These are phyloP conservation scores for Leucoptera coffeella DNA, from an alignment of 2,888 invertebrate genomes.

Conservation along the genomic window DNA sequence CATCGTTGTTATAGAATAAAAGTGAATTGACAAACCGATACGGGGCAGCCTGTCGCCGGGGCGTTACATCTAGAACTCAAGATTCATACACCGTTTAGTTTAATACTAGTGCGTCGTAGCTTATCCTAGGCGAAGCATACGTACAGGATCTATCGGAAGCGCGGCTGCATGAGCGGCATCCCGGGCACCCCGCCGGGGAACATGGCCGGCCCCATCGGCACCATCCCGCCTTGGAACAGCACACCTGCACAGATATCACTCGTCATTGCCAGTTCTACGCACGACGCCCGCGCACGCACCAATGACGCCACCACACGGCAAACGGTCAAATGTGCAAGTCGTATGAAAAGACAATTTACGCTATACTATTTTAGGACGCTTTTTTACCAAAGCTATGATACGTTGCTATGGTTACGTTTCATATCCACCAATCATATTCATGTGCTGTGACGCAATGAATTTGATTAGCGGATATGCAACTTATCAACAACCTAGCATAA, in stretches of 20 bases:
- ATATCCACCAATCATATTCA: too few relatives aligned
- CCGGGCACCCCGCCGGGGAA: slow-evolving; percentile 29
- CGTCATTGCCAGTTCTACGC: slow-evolving; percentile 3
- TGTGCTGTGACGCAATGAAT: too few relatives aligned
- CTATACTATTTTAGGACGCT: too few relatives aligned
- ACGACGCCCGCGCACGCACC: slow-evolving; percentile 6
- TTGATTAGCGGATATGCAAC: too few relatives aligned
- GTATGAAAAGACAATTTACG: too few relatives aligned
- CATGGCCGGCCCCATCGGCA: slow-evolving; percentile 52
- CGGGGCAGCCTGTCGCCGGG: background rate
- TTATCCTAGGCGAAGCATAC: slow-evolving; percentile 3
- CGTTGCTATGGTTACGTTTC: too few relatives aligned
- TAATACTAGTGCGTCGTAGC: slow-evolving; percentile 3
- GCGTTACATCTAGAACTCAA: background rate
- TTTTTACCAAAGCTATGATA: too few relatives aligned
- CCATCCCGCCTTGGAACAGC: slow-evolving; percentile 46
- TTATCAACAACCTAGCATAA: too few relatives aligned
- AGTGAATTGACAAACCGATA: background rate
- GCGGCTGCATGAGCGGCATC: slow-evolving; percentile 73
- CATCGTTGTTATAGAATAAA: background rate
- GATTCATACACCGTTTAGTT: slow-evolving; percentile 4
- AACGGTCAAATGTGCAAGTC: too few relatives aligned
- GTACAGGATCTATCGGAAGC: slow-evolving; percentile 66
- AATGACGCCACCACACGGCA: slow-evolving; percentile 6
- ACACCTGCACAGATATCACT: slow-evolving; percentile 26